Evolutionary conservation across 2,888 invertebrate genomes (phyloP).

Genomic region (Dasypogon diadema): DNA sequence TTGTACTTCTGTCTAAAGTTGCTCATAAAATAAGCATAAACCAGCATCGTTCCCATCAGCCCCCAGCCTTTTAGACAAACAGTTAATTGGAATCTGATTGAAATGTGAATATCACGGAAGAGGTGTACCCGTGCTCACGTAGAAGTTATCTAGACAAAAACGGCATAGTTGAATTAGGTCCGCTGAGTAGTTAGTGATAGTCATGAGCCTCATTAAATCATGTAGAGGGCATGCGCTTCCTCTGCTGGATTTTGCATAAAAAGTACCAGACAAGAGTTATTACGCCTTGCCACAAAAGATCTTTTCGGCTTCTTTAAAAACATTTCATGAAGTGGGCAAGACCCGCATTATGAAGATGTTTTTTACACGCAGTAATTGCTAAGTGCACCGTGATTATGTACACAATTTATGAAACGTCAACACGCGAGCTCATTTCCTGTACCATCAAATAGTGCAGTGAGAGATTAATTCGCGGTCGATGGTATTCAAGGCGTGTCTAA

Average conservation of each 20-base stretch:
- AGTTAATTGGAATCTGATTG: constrained; percentile 21
- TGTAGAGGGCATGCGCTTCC: constrained; percentile 11
- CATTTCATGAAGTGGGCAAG: neutral
- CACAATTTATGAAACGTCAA: constrained; percentile 40
- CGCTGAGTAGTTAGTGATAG: constrained; percentile 6
- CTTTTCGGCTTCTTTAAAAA: constrained; percentile 3
- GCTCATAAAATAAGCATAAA: too few relatives aligned
- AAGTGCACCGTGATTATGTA: constrained; percentile 48
- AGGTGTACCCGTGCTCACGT: neutral
- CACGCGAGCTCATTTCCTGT: constrained; percentile 49
- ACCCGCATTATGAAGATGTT: constrained; percentile 11
- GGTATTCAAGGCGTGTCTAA: too few relatives aligned
- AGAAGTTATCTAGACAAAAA: neutral
- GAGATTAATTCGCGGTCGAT: neutral
- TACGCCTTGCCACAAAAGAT: neutral
- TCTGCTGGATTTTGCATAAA: constrained; percentile 19
- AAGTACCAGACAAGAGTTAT: neutral
- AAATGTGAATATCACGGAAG: constrained; percentile 3
- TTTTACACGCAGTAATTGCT: constrained; percentile 40
- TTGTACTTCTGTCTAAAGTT: too few relatives aligned
- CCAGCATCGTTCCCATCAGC: too few relatives aligned
- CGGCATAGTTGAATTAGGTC: constrained; percentile 16
- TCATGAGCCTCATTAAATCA: constrained; percentile 25
- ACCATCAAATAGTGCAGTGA: constrained; percentile 18
- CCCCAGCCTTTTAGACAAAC: neutral